Evolutionary conservation across 1,140 invertebrate species (phyloP).

Genomic region (Batillaria attramentaria): DNA sequence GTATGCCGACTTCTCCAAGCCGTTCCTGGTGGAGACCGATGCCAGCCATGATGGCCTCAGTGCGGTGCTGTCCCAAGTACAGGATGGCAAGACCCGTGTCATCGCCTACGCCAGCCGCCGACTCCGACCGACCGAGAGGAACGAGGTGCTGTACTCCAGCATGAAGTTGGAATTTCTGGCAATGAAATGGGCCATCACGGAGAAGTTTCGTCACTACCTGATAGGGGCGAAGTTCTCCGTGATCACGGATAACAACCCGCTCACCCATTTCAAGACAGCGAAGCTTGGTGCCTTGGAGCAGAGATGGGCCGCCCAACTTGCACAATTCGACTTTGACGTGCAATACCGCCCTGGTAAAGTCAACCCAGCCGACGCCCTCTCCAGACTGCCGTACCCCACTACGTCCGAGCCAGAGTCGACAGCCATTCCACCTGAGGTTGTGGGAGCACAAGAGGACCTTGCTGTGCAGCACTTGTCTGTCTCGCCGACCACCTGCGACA

Average conservation of each 20-base stretch:
- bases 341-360: constrained; percentile 37
- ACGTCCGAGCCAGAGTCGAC: too few species aligned
- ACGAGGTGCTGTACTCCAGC: constrained; percentile 27
- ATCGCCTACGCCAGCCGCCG: constrained; percentile 34
- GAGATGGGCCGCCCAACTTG: constrained; percentile 25
- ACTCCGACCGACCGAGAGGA: constrained; percentile 19
- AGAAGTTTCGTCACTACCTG: constrained; percentile 33
- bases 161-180: constrained; percentile 34
- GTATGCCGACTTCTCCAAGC: constrained; percentile 35
- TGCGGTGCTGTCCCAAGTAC: constrained; percentile 30
- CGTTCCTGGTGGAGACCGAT: constrained; percentile 35
- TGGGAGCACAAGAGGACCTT: too few species aligned
- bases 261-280: constrained; percentile 10
- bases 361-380: constrained; percentile 39
- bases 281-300: not conserved
- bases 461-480: too few species aligned
- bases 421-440: too few species aligned
- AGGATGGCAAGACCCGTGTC: constrained; percentile 25
- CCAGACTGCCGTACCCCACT: too few species aligned
- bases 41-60: constrained; percentile 37
- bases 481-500: too few species aligned
- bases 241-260: constrained; percentile 33
- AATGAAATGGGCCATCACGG: constrained; percentile 27
- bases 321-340: constrained; percentile 44
- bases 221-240: constrained; percentile 24